Evolutionary conservation across 1,140 invertebrate genomes (phyloP).

Genomic region (Pararge aegeria): DNA sequence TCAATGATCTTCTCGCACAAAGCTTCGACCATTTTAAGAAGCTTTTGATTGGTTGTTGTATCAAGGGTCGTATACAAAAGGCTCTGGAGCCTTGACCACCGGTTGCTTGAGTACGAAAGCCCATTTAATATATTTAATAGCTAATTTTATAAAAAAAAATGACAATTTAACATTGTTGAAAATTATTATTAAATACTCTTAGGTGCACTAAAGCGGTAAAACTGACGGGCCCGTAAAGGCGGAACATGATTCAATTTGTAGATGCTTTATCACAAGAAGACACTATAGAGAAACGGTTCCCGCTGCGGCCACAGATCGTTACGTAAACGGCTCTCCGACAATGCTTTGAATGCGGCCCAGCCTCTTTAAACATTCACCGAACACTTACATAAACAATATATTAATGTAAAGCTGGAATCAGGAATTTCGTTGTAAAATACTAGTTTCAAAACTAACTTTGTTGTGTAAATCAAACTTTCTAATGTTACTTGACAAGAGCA

Average conservation of each 20-base stretch:
- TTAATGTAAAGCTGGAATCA: slow-evolving; percentile 1
- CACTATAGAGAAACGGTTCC: slow-evolving; percentile 35
- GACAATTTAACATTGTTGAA: too few species aligned
- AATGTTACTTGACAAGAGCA: not conserved
- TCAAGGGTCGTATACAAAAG: too few species aligned
- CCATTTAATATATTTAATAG: too few species aligned
- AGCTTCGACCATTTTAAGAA: too few species aligned
- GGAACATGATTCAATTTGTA: slow-evolving; percentile 44
- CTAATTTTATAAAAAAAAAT: too few species aligned
- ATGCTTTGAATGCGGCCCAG: slow-evolving; percentile 13
- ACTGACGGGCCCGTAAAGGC: not conserved
- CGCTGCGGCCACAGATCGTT: slow-evolving; percentile 48
- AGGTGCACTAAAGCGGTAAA: not conserved
- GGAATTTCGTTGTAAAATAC: not conserved
- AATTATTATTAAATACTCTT: too few species aligned
- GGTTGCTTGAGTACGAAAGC: too few species aligned
- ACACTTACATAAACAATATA: slow-evolving; percentile 23
- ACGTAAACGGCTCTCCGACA: slow-evolving; percentile 52
- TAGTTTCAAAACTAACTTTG: slow-evolving; percentile 3
- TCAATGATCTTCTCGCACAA: too few species aligned
- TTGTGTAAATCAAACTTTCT: not conserved
- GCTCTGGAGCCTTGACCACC: too few species aligned
- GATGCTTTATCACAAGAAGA: slow-evolving; percentile 45
- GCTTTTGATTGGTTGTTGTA: too few species aligned
- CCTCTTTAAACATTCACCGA: slow-evolving; percentile 27